Base-by-base conservation (phyloP, 2,888 invertebrate species). In the Muscina levida region DNA sequence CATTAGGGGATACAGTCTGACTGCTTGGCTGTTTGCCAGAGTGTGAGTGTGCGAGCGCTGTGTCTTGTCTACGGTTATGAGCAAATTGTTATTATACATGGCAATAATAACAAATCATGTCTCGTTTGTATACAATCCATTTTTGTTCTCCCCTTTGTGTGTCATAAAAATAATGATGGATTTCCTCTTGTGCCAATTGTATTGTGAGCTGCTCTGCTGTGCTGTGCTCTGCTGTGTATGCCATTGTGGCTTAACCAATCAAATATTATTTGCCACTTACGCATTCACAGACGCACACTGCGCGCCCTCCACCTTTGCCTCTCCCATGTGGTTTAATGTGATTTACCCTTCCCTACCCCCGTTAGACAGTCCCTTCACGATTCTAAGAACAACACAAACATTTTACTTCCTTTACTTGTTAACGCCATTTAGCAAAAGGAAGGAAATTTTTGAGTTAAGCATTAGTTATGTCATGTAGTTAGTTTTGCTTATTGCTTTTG, bases 61-160 rank as follows among this genome's bases (percentile, higher is more conserved):
- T 24, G 13, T 53, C 24, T 53, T 19, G 13, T 8, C 37, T 1
- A 59, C 19, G 39, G 22, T 42, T 42, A 19, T 72, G 62, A 68
- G 37, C 62, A 68, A 72, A 77, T 62, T 65, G 48, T 22, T 65
- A 17, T 65, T 62, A 53, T 73, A 78, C 42, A 31, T 31, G n/a
- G 3, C 31, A 78, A 70, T 42, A 73, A 73, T 39, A 73, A 56
- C 72, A 78, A 70, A 62, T 62, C 62, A 62, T 62, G 42, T 48
- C 56, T 53, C 62, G 22, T 62, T 42, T n/a, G 4, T 19, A 17
- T 19, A 48, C 39, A 51, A 22, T 10, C 15, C 31, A 42, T 42
- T 8, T 39, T 13, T 42, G 39, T 8, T 42, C 19, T n/a, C 22
- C n/a, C 62, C 42, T 62, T 39, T 39, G 22, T 62, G 42, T 68